Evolutionary conservation across 2,888 invertebrate species (phyloP).

Genomic region (Acanthacorydalis orientalis): DNA sequence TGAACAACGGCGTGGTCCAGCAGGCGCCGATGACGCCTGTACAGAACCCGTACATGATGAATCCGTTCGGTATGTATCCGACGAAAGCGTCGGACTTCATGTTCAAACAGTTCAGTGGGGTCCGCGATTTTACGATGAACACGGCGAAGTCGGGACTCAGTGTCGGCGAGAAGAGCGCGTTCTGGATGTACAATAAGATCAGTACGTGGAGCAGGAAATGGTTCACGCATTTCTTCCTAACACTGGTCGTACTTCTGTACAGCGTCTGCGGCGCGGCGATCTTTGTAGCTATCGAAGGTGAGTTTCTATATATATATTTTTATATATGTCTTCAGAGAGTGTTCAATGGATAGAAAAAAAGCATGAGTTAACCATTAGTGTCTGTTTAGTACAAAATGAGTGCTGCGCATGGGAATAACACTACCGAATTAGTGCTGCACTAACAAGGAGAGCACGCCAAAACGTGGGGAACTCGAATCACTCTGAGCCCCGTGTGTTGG

Average conservation of each 20-base stretch:
- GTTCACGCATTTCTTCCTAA: slow-evolving; percentile 80
- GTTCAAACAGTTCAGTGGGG: slow-evolving; percentile 63
- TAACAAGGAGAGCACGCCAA: too few species aligned
- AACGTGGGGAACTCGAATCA: too few species aligned
- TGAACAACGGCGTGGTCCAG: background rate
- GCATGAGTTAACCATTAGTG: too few species aligned
- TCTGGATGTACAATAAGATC: slow-evolving; percentile 63
- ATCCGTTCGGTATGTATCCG: slow-evolving; percentile 33
- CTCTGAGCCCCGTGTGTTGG: too few species aligned
- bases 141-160: slow-evolving; percentile 63
- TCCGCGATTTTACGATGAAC: slow-evolving; percentile 56
- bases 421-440: too few species aligned
- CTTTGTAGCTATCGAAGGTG: slow-evolving; percentile 66
- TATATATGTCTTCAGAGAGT: background rate
- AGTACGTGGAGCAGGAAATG: slow-evolving; percentile 62
- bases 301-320: slow-evolving; percentile 14
- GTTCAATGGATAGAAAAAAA: too few species aligned
- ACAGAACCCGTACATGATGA: slow-evolving; percentile 9
- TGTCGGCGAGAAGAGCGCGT: slow-evolving; percentile 67
- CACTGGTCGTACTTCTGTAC: slow-evolving; percentile 59
- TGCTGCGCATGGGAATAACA: too few species aligned
- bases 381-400: too few species aligned
- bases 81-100: slow-evolving; percentile 61
- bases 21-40: slow-evolving; percentile 5
- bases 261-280: slow-evolving; percentile 67